Conservation (phyloP, 2,113 vertebrate species). For the Trichomycterus rosablanca region DNA sequence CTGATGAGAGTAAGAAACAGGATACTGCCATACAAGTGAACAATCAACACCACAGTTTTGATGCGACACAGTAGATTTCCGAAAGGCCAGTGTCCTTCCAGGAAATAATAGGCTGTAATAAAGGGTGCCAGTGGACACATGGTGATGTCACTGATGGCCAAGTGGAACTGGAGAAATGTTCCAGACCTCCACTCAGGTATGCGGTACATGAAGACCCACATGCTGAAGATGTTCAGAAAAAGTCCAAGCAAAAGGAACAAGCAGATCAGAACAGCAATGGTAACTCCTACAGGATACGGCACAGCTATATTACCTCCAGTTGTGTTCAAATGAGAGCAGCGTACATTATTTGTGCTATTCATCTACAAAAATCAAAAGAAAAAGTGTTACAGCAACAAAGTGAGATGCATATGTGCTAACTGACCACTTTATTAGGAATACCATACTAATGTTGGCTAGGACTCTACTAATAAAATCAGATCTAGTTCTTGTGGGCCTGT, state of each 20-base stretch:
- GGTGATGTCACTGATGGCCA: conserved; percentile 62
- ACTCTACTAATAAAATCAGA: too few species aligned
- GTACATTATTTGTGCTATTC: conserved; percentile 8
- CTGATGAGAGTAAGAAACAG: conserved; percentile 57
- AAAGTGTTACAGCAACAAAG: background rate
- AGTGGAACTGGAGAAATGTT: conserved; percentile 65
- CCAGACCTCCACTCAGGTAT: conserved; percentile 58
- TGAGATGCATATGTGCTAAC: too few species aligned
- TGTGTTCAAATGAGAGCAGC: conserved; percentile 13
- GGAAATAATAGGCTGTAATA: conserved; percentile 54
- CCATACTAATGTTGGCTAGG: too few species aligned
- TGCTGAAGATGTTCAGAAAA: conserved; percentile 57
- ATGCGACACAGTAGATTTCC: conserved; percentile 60
- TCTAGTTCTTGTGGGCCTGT: too few species aligned
- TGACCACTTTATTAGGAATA: too few species aligned
- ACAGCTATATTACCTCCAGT: too few species aligned
- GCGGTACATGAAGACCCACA: conserved; percentile 64
- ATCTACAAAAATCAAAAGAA: conserved; percentile 16
- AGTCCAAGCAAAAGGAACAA: conserved; percentile 59
- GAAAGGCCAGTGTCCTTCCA: conserved; percentile 54
- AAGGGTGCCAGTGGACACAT: conserved; percentile 54
- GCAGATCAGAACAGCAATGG: conserved; percentile 50
- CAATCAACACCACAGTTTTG: conserved; percentile 43
- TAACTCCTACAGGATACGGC: conserved; percentile 17
- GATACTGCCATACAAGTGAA: conserved; percentile 54